phyloP scores from a whole-genome alignment of 2,888 invertebrate species.

The Noctua comes region DNA sequence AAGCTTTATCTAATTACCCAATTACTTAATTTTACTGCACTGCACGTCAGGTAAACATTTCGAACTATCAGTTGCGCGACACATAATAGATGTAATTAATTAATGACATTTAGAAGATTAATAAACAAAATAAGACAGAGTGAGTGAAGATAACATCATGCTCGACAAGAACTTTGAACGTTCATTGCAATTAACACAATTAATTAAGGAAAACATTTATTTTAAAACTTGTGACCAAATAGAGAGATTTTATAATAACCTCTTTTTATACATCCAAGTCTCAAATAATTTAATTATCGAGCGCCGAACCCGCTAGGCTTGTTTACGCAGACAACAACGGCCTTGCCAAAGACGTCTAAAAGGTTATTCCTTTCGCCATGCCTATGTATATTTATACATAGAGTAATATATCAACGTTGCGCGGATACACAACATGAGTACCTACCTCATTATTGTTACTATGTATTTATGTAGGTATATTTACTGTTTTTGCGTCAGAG shows the following conservation, averaged over 20 bases:
- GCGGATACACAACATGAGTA: conserved; percentile 18
- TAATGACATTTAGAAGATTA: conserved; percentile 26
- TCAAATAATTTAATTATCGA: conserved; percentile 66
- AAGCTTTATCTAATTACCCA: conserved; percentile 77
- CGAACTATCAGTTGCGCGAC: conserved; percentile 34
- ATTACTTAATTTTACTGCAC: conserved; percentile 60
- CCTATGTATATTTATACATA: conserved; percentile 52
- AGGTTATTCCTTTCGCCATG: conserved; percentile 81
- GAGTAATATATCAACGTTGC: conserved; percentile 47
- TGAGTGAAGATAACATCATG: conserved; percentile 30
- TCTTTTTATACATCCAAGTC: conserved; percentile 39
- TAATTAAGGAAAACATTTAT: conserved; percentile 14
- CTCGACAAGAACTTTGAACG: conserved; percentile 37
- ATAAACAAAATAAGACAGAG: conserved; percentile 25
- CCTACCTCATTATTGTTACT: conserved; percentile 25
- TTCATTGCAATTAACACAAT: conserved; percentile 22
- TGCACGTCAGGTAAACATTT: conserved; percentile 59
- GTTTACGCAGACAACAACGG: conserved; percentile 76
- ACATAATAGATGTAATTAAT: conserved; percentile 40
- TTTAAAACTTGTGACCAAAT: conserved; percentile 9
- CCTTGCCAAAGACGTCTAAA: conserved; percentile 82
- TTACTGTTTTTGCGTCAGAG: conserved; percentile 7
- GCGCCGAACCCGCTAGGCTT: conserved; percentile 70
- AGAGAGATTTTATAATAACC: conserved; percentile 18
- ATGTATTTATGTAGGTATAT: conserved; percentile 11